Percentiles rank a stretch among this genome's conserved stretches.
phyloP scores from a whole-genome alignment of 2,113 vertebrate genomes.

The Campylomormyrus tamandua region DNA sequence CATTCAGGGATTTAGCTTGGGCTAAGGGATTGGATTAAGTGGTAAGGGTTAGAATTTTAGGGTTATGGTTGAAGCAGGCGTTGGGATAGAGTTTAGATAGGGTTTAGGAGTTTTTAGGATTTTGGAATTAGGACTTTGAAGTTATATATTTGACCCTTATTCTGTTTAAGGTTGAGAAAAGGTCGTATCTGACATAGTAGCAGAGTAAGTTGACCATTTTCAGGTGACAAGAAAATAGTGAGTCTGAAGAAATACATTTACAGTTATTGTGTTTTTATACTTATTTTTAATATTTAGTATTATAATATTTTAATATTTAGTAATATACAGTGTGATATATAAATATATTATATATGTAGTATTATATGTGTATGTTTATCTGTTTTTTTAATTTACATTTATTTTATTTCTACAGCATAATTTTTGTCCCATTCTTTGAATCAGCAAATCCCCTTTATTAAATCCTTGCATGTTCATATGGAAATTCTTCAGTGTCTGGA shows the following conservation, averaged over 20 bases:
- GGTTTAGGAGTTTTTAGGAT: not conserved
- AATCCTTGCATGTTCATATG: not conserved
- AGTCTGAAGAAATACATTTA: not conserved
- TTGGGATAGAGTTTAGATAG: not conserved
- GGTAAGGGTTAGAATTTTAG: conserved; percentile 2
- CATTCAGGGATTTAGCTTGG: not conserved
- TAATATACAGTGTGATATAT: not conserved
- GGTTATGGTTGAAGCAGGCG: not conserved
- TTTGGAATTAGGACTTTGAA: conserved; percentile 7
- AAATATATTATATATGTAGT: not conserved
- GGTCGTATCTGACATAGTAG: not conserved
- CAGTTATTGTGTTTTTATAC: not conserved
- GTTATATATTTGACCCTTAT: not conserved
- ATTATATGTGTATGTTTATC: not conserved
- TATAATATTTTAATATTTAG: not conserved
- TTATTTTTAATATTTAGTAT: not conserved
- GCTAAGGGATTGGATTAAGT: not conserved
- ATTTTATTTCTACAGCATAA: not conserved
- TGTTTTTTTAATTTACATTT: not conserved
- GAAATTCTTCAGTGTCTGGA: not conserved
- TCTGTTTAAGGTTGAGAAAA: not conserved
- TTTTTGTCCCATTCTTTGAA: not conserved
- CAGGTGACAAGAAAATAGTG: not conserved
- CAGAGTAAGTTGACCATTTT: not conserved
- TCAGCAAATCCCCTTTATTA: not conserved